Evolutionary conservation across 2,888 invertebrate species (phyloP), one percentile per base, ranked within the genome.

Genomic region (Drosophila prostipennis): DNA sequence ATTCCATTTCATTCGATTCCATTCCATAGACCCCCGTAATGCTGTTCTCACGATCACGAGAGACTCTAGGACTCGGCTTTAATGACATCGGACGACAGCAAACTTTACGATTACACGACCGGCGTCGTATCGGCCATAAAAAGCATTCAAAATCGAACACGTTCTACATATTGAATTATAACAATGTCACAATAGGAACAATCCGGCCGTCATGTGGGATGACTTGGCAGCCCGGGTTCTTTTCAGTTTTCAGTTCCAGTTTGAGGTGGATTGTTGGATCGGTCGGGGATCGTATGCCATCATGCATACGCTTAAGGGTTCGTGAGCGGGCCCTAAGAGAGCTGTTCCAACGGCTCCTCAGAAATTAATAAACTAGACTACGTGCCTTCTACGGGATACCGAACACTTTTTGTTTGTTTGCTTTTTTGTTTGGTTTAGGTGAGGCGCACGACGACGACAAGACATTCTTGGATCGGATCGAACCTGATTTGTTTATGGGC

Each of bases 111-210:
- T 71, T 71, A 60, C 53, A 63, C 48, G 54, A 55, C 45, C 39
- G 45, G 34, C 46, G 29, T 46, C 32, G 46, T 16, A 26, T 29
- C 32, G 46, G 46, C 29, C 45, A 59, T 56, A 56, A 65, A 73
- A 46, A 56, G 56, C 49, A 71, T 56, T 65, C 40, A 46, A 56
- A 71, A 73, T 73, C 74, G 67, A 71, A 71, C 71, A 61, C 70
- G 70, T 70, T 70, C 52, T 63, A 70, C 70, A 72, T 72, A 70
- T 61, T 72, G 69, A 72, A 72, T 71, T 61, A 46, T 68, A 65
- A 53, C 69, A 68, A 65, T 69, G 65, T 65, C 69, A 60, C 69
- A 51, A 70, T 58, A 32, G 71, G 36, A 39, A 53, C 54, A 64
- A 64, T 63, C 63, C 40, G 14, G 43, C 48, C 53, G 48, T 59